phyloP scores from a whole-genome alignment of 2,113 vertebrate species.

The Beaufortia kweichowensis region DNA sequence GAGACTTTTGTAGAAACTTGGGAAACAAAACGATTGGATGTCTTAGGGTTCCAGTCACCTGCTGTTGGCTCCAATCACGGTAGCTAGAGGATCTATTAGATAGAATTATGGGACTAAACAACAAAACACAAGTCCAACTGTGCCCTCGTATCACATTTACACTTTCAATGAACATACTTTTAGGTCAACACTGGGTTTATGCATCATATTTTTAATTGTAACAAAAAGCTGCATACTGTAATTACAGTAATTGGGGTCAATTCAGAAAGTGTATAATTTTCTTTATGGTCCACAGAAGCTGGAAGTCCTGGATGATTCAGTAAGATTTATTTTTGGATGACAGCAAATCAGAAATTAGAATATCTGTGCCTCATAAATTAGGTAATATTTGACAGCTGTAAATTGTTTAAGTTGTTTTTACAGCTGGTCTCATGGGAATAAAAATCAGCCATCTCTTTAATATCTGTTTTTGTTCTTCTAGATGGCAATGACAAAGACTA shows the following conservation, averaged over 20 bases:
- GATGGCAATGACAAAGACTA: too few species aligned
- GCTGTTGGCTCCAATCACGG: conserved; percentile 11
- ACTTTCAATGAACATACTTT: neutral
- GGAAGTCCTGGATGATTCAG: neutral
- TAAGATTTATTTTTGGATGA: neutral
- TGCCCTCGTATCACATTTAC: neutral
- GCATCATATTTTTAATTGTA: neutral
- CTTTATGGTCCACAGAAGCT: neutral
- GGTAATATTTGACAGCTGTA: too few species aligned
- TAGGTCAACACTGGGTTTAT: neutral
- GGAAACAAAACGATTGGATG: conserved; percentile 2
- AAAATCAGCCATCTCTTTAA: too few species aligned
- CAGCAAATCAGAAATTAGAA: neutral
- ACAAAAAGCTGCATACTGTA: neutral
- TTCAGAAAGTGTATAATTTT: neutral
- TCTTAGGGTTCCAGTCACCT: conserved; percentile 23
- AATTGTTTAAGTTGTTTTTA: too few species aligned
- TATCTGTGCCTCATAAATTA: neutral
- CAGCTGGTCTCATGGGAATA: too few species aligned
- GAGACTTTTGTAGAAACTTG: conserved; percentile 13
- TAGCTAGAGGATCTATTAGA: conserved; percentile 12
- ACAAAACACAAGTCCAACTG: neutral
- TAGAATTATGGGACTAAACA: neutral
- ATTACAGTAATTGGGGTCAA: neutral
- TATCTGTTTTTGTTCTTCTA: too few species aligned